Base-by-base conservation (phyloP, 2,888 invertebrate species). In the Andrena fulva region DNA sequence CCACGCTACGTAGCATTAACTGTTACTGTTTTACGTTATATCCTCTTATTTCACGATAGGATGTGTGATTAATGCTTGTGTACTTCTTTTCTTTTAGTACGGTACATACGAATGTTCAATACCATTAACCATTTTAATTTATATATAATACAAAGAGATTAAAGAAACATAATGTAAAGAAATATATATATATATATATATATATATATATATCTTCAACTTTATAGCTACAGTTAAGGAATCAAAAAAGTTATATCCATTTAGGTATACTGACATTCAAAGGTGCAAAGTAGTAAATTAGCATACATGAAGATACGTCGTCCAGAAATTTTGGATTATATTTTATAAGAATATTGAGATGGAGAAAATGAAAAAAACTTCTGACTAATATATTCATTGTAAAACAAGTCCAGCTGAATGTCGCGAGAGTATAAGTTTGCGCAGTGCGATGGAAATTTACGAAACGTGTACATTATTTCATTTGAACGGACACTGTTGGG, bases 281-380 rank as follows among this genome's bases (percentile, higher is more conserved):
- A 72, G 74, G 74, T 85, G 79, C 78, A 72, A 89, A 74, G 78
- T 85, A 72, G 72, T 81, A 54, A 85, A 68, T 78, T 85, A 87
- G 79, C 76, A 80, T 42, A 86, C 87, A 77, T 85, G 66, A 82
- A 85, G 77, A 75, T 89, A 78, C 84, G 67, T 87, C 86, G 88
- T 89, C 89, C 86, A 88, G 56, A 88, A 85, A 89, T 90, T 90
- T 91, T 89, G 84, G 80, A 88, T 87, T 89, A 89, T 91, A 90
- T 91, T 91, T 91, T 91, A 82, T 90, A 89, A 90, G 63, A 50
- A 64, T 77, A 81, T 76, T 70, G 48, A 77, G 79, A 83, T 84
- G 86, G 82, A 68, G 42, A 62, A 76, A 81, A 81, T 60, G 71
- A 81, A 54, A 59, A 59, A 85, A 60, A 60, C 31, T 85, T 80